These are phyloP conservation scores for Mugil cephalus DNA, from an alignment of 2,113 vertebrate genomes.

Conservation along the genomic window DNA sequence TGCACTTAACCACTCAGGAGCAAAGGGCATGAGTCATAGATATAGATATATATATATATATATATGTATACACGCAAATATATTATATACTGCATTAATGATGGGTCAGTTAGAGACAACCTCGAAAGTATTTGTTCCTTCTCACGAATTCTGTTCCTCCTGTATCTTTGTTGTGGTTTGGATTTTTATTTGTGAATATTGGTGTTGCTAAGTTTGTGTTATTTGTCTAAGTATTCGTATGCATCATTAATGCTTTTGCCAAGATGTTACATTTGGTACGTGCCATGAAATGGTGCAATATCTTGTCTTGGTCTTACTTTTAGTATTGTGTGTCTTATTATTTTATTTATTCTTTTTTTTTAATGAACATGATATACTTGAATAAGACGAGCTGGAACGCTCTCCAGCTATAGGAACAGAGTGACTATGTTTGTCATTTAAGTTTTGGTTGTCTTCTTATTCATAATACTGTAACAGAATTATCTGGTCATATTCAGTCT, in stretches of 20 bases:
- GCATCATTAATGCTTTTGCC: constrained; percentile 55
- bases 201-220: constrained; percentile 43
- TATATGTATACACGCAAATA: background rate
- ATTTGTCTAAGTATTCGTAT: constrained; percentile 60
- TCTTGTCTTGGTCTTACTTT: constrained; percentile 43
- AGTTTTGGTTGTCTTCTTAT: constrained; percentile 22
- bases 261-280: constrained; percentile 64
- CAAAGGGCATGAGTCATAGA: constrained; percentile 56
- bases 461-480: constrained; percentile 45
- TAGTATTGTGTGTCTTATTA: constrained; percentile 39
- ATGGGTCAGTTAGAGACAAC: constrained; percentile 40
- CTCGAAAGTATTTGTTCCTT: constrained; percentile 55
- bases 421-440: constrained; percentile 34
- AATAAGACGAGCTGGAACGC: constrained; percentile 73
- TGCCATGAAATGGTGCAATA: constrained; percentile 80
- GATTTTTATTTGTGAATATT: constrained; percentile 61
- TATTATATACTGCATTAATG: constrained; percentile 35
- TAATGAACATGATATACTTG: constrained; percentile 73
- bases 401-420: constrained; percentile 63
- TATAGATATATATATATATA: constrained; percentile 5
- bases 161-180: constrained; percentile 38
- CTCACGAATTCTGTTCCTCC: constrained; percentile 16
- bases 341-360: constrained; percentile 66
- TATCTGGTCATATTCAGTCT: background rate
- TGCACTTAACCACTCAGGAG: constrained; percentile 82